Conservation (phyloP, 1,140 invertebrate genomes). For the Trinorchestia longiramus region DNA sequence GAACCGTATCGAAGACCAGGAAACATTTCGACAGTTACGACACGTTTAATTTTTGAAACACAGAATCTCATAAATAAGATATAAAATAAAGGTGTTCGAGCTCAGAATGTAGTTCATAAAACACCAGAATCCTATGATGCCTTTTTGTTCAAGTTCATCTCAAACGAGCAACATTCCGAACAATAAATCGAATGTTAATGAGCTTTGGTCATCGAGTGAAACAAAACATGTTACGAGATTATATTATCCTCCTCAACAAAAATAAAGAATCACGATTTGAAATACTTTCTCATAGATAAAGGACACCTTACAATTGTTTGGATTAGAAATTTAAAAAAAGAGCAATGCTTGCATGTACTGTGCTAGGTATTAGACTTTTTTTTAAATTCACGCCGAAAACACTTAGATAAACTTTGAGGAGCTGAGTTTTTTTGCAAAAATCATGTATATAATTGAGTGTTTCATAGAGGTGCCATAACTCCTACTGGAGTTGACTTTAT, state of each 20-base stretch:
- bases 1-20: not conserved
- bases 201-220: not conserved
- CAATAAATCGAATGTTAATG: not conserved
- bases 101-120: not conserved
- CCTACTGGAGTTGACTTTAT: not conserved
- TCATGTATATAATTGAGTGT: not conserved
- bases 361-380: not conserved
- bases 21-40: not conserved
- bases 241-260: not conserved
- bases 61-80: not conserved
- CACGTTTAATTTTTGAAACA: not conserved
- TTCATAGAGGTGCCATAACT: not conserved
- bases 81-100: not conserved
- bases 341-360: not conserved
- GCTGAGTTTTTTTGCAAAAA: not conserved
- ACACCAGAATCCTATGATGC: not conserved
- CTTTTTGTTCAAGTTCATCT: not conserved
- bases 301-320: not conserved
- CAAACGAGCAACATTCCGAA: not conserved
- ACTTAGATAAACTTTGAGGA: not conserved
- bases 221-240: not conserved
- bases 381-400: not conserved
- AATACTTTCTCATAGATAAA: not conserved
- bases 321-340: not conserved
- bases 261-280: not conserved